Evolutionary conservation across 92 coral and sea anemone species (phyloP).

Genomic region (Heteractis magnifica): DNA sequence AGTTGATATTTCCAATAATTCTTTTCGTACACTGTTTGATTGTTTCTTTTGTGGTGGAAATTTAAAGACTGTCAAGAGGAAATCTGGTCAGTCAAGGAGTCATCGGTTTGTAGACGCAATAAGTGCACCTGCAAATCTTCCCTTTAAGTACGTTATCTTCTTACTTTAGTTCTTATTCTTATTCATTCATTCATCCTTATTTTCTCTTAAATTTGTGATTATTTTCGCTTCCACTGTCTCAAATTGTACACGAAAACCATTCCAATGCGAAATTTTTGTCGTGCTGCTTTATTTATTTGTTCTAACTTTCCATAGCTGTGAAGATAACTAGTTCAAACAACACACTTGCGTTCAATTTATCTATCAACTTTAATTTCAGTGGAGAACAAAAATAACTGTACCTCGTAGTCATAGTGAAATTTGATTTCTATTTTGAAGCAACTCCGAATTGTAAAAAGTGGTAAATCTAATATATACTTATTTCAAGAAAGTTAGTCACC

Average conservation of each 20-base stretch:
- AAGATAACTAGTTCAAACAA: neutral
- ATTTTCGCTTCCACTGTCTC: neutral
- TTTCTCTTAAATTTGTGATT: neutral
- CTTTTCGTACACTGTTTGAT: slow-evolving; percentile 17
- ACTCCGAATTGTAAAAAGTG: too few species aligned
- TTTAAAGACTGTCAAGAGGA: slow-evolving; percentile 7
- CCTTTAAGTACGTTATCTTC: neutral
- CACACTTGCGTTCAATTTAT: neutral
- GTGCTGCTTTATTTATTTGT: neutral
- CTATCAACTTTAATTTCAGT: neutral
- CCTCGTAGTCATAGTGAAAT: too few species aligned
- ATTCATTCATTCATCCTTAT: neutral
- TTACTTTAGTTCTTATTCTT: neutral
- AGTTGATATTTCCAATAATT: slow-evolving; percentile 6
- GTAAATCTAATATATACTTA: too few species aligned
- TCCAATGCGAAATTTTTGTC: too few species aligned
- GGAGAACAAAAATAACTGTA: too few species aligned
- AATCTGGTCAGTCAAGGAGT: neutral
- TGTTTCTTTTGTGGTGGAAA: slow-evolving; percentile 17
- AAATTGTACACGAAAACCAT: too few species aligned
- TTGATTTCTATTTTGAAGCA: too few species aligned
- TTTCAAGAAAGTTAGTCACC: too few species aligned
- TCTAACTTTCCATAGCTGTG: neutral
- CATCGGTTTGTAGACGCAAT: neutral
- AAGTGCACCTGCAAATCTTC: neutral